A percentile compares a stretch with the other conserved stretches of the same genome.
These are phyloP conservation scores for Drosophila takahashii DNA, from an alignment of 1,140 invertebrate genomes.

Conservation along the genomic window DNA sequence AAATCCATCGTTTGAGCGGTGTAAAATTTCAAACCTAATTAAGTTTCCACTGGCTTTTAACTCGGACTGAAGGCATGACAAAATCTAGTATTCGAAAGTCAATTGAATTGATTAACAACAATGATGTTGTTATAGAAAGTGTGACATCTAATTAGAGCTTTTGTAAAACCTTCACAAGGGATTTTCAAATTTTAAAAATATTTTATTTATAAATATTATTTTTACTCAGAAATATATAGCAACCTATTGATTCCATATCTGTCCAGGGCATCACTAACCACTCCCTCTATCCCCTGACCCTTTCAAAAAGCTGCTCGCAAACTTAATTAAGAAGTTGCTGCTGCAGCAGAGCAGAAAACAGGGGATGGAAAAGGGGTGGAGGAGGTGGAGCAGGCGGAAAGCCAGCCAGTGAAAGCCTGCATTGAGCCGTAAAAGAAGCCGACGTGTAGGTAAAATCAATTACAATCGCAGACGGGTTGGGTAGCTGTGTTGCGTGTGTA, in stretches of 20 bases:
- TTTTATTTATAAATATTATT: neutral
- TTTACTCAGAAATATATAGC: too few relatives aligned
- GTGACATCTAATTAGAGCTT: neutral
- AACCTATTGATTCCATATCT: slow-evolving; percentile 21
- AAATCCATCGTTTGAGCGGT: slow-evolving; percentile 29
- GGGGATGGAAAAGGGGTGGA: slow-evolving; percentile 11
- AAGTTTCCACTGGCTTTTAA: slow-evolving; percentile 46
- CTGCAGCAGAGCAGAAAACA: slow-evolving; percentile 47
- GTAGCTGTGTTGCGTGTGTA: slow-evolving; percentile 19
- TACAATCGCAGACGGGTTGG: slow-evolving; percentile 55
- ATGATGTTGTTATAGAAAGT: neutral
- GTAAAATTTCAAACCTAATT: slow-evolving; percentile 50
- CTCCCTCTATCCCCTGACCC: neutral
- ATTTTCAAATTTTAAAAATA: neutral
- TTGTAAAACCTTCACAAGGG: neutral
- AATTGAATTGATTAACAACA: slow-evolving; percentile 2
- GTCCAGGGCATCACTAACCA: slow-evolving; percentile 24
- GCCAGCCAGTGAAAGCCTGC: slow-evolving; percentile 34
- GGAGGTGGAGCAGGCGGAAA: slow-evolving; percentile 2
- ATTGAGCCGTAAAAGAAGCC: slow-evolving; percentile 46
- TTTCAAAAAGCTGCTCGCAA: slow-evolving; percentile 58
- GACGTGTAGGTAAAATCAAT: slow-evolving; percentile 78
- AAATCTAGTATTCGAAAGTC: neutral
- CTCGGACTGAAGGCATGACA: slow-evolving; percentile 1
- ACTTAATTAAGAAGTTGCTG: slow-evolving; percentile 79